These are phyloP conservation scores for Telenomus remus DNA, from an alignment of 1,140 invertebrate genomes.

Conservation along the genomic window DNA sequence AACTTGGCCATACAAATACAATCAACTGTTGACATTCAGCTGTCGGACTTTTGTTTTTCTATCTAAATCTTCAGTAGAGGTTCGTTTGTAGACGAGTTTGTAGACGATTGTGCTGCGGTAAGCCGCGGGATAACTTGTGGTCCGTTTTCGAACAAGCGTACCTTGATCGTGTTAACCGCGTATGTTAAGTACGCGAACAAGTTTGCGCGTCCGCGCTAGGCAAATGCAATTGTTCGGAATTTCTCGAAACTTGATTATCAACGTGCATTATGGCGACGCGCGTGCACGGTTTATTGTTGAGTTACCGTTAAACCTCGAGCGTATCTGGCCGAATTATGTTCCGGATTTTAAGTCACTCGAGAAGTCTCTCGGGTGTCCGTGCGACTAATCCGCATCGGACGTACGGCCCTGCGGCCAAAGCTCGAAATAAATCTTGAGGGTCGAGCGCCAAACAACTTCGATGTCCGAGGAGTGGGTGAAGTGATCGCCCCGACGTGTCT, in stretches of 20 bases:
- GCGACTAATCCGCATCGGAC: slow-evolving; percentile 48
- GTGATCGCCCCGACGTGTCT: slow-evolving; percentile 42
- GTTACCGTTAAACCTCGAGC: slow-evolving; percentile 33
- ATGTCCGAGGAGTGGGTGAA: slow-evolving; percentile 27
- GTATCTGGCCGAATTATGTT: slow-evolving; percentile 52
- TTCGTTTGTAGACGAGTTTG: slow-evolving; percentile 23
- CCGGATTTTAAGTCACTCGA: slow-evolving; percentile 57
- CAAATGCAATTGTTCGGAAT: slow-evolving; percentile 6
- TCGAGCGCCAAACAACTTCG: slow-evolving; percentile 25
- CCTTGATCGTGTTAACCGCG: slow-evolving; percentile 16
- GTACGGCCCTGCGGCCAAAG: slow-evolving; percentile 48
- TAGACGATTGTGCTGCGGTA: slow-evolving; percentile 30
- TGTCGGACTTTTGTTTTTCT: too few relatives aligned
- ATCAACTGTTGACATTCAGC: too few relatives aligned
- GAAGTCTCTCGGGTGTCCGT: not conserved
- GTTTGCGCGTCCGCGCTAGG: slow-evolving; percentile 22
- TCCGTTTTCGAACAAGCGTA: slow-evolving; percentile 18
- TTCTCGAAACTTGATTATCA: slow-evolving; percentile 4
- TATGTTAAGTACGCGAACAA: slow-evolving; percentile 26
- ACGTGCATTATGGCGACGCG: not conserved
- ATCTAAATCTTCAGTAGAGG: not conserved
- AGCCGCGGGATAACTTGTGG: slow-evolving; percentile 43
- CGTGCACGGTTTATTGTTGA: slow-evolving; percentile 24
- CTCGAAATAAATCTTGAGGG: slow-evolving; percentile 60
- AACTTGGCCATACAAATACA: too few relatives aligned